phyloP scores from a whole-genome alignment of 1,140 invertebrate genomes.

The Panulirus ornatus region DNA sequence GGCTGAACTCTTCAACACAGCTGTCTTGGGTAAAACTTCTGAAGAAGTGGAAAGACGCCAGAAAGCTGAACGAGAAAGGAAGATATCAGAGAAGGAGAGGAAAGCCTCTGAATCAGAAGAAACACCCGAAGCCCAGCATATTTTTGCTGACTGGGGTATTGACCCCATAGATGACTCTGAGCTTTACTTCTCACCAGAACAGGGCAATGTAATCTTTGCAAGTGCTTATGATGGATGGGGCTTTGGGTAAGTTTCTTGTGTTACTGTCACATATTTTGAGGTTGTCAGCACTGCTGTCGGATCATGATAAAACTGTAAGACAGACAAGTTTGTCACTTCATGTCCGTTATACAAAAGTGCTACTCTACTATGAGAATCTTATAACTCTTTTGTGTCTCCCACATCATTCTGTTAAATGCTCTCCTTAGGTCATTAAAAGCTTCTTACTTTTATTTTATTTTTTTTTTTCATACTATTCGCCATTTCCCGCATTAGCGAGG shows the following conservation, averaged over 20 bases:
- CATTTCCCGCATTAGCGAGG: too few species aligned
- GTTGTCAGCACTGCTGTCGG: background rate
- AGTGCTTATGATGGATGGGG: slow-evolving; percentile 98
- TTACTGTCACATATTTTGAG: background rate
- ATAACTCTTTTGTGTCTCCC: too few species aligned
- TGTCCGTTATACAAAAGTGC: too few species aligned
- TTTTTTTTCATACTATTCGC: too few species aligned
- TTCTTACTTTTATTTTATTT: too few species aligned
- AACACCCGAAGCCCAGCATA: slow-evolving; percentile 77
- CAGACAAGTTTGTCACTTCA: too few species aligned
- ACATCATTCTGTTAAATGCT: too few species aligned
- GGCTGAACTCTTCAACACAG: slow-evolving; percentile 92
- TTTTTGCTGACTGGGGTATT: slow-evolving; percentile 86
- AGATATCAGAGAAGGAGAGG: slow-evolving; percentile 76
- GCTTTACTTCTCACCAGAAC: slow-evolving; percentile 93
- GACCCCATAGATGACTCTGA: slow-evolving; percentile 93
- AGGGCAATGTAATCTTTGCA: slow-evolving; percentile 97
- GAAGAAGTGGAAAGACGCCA: slow-evolving; percentile 78
- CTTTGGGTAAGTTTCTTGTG: slow-evolving; percentile 83
- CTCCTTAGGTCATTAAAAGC: too few species aligned
- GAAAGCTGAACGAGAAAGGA: slow-evolving; percentile 60
- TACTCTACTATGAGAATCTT: too few species aligned
- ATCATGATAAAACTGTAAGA: too few species aligned
- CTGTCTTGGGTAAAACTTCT: slow-evolving; percentile 79
- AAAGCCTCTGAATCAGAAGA: slow-evolving; percentile 64